These are phyloP conservation scores for Zapus hudsonius DNA, from an alignment of 2,113 vertebrate species.

Conservation along the genomic window DNA sequence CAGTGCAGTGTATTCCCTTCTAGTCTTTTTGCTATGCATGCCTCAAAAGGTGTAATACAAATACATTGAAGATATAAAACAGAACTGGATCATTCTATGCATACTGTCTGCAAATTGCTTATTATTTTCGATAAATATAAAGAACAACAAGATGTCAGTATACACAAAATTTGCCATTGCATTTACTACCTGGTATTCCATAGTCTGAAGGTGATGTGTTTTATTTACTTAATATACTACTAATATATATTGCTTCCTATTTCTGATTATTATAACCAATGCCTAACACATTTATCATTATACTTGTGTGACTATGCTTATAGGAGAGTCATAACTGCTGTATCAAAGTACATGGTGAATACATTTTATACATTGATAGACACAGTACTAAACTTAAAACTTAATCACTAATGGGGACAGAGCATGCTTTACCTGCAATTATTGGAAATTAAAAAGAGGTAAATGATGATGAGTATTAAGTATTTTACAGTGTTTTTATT, in stretches of 20 bases:
- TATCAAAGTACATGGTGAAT: not conserved
- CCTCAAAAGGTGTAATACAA: not conserved
- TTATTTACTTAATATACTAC: not conserved
- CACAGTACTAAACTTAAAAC: not conserved
- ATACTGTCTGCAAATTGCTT: not conserved
- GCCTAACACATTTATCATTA: slow-evolving; percentile 1
- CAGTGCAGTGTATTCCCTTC: not conserved
- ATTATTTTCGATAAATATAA: slow-evolving; percentile 34
- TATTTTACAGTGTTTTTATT: slow-evolving; percentile 23
- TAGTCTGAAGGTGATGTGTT: not conserved
- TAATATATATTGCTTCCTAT: not conserved
- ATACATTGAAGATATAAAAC: not conserved
- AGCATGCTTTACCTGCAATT: not conserved
- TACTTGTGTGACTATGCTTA: not conserved
- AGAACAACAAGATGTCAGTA: not conserved
- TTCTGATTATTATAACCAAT: not conserved
- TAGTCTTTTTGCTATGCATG: not conserved
- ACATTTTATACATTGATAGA: not conserved
- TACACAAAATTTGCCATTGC: not conserved
- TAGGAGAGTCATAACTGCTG: not conserved
- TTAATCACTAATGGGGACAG: not conserved
- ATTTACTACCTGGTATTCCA: not conserved
- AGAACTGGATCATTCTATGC: not conserved
- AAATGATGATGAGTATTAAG: not conserved
- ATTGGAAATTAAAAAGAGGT: not conserved